Base-by-base conservation (phyloP, 2,888 invertebrate species). In the Sphecodes monilicornis region DNA sequence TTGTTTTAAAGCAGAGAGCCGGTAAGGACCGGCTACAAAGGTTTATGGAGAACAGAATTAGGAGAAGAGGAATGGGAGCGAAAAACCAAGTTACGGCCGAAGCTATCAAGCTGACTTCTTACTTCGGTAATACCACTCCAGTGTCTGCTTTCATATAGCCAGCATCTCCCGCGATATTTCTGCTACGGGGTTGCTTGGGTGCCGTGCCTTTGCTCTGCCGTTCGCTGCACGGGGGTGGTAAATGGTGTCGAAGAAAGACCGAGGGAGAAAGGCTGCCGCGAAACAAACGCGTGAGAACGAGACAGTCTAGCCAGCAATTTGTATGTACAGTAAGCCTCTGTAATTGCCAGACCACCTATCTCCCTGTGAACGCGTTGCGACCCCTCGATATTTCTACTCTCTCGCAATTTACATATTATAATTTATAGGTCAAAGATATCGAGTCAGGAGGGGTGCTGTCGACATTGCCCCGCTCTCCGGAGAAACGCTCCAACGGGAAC, bases 251-350 rank as follows among this genome's bases (percentile, higher is more conserved):
- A 75, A 78, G 75, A 83, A 86, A 79, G 79, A 80, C 70, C 81
- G 75, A 43, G 69, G 22, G 26, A 68, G 57, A 36, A 6, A 43
- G 66, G 66, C 26, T 8, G 22, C 0, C 26, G 10, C n/a, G 43
- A 60, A 39, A 73, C 60, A 41, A 79, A 29, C 71, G 76, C 60
- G 70, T 70, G 26, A 10, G 76, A 75, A 68, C 26, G 32, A 57
- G 57, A 66, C 41, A 26, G 76, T 16, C 77, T 32, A 66, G 69
- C 81, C 66, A 69, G 89, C 85, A 92, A 92, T 92, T 92, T 91
- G 92, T 92, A 92, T 92, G 91, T 92, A 91, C 90, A 89, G 89
- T 92, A 92, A 92, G 92, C 92, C 90, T 87, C 88, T 88, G 91
- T 92, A 92, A 92, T 92, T 92, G 92, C 92, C 91, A 86, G 84